Percentiles rank a stretch among this genome's conserved stretches.
Conservation (phyloP, 2,888 invertebrate genomes). For the Melieria picta region DNA sequence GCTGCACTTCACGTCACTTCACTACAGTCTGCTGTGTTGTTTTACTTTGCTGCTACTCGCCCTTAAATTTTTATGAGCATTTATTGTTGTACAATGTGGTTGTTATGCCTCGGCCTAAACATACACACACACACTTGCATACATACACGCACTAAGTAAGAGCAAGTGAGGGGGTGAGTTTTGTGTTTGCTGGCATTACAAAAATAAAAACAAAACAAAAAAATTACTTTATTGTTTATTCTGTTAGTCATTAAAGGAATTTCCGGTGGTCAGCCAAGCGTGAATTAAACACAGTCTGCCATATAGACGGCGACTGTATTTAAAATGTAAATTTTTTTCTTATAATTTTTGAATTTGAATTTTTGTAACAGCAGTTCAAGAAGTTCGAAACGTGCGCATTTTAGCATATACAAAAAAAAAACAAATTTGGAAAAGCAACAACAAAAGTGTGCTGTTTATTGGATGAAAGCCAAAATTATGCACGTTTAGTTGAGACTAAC, state of each 20-base stretch:
- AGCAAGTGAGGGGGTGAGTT: too few species aligned
- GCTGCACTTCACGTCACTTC: too few species aligned
- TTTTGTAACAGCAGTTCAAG: neutral
- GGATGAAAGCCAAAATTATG: neutral
- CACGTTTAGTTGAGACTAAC: too few species aligned
- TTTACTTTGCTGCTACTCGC: too few species aligned
- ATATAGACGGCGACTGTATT: neutral
- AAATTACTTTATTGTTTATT: neutral
- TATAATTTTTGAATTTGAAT: neutral
- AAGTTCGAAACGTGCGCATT: neutral
- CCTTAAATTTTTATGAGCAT: too few species aligned
- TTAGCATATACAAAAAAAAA: neutral
- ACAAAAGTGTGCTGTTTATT: neutral
- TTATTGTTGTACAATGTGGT: too few species aligned
- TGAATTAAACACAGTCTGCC: conserved; percentile 41
- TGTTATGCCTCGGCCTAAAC: neutral
- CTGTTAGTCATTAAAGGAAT: conserved; percentile 54
- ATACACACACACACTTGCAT: neutral
- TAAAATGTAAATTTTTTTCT: neutral
- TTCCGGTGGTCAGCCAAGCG: conserved; percentile 56
- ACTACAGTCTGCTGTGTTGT: too few species aligned
- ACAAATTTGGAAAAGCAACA: neutral
- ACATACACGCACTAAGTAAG: neutral
- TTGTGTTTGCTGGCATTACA: too few species aligned
- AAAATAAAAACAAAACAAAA: too few species aligned